These are phyloP conservation scores for Eilema griseolum DNA, from an alignment of 2,888 invertebrate species.

Conservation along the genomic window DNA sequence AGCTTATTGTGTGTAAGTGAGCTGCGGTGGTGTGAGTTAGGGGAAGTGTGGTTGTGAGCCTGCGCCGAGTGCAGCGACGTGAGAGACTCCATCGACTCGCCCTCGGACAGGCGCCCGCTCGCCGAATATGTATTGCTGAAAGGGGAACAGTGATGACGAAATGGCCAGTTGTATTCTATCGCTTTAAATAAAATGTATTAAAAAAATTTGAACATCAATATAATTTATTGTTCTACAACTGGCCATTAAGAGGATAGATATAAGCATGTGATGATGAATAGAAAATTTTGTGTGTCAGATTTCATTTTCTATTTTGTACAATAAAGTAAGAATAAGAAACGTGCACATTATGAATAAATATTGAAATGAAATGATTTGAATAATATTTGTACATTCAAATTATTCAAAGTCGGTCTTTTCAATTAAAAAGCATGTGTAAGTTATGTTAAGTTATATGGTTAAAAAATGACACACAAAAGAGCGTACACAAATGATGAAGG, in stretches of 20 bases:
- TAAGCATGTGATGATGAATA: conserved; percentile 68
- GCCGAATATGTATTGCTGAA: conserved; percentile 91
- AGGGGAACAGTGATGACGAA: conserved; percentile 75
- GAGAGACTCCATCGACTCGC: conserved; percentile 94
- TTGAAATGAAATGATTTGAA: background rate
- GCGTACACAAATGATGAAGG: conserved; percentile 44
- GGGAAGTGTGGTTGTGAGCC: conserved; percentile 90
- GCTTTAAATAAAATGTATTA: background rate
- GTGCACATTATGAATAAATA: background rate
- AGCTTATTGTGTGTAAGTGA: conserved; percentile 89
- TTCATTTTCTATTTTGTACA: conserved; percentile 6
- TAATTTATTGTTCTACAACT: conserved; percentile 56
- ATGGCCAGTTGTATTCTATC: conserved; percentile 63
- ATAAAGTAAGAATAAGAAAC: background rate
- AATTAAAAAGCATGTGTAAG: background rate
- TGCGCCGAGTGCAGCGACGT: conserved; percentile 94
- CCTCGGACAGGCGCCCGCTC: conserved; percentile 93
- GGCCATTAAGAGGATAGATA: conserved; percentile 70
- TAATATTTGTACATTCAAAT: background rate
- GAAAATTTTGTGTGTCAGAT: conserved; percentile 48
- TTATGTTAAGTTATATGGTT: background rate
- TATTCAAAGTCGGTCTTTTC: background rate
- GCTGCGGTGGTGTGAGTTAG: conserved; percentile 89
- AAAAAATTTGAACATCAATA: background rate
- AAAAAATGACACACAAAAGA: conserved; percentile 49